Conservation (phyloP, 2,888 invertebrate genomes). For the Phalera bucephala region DNA sequence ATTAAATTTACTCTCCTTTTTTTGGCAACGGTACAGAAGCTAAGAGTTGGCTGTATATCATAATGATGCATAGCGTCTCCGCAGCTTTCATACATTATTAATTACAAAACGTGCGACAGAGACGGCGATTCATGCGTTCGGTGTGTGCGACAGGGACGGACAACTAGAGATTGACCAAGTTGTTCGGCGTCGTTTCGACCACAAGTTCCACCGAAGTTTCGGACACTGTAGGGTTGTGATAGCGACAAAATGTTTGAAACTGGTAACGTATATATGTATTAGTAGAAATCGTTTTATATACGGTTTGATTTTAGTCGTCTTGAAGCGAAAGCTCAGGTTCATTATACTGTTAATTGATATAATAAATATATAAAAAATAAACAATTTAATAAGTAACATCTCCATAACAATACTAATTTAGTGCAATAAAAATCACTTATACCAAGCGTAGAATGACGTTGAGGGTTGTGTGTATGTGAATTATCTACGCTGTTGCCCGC, state of each 20-base stretch:
- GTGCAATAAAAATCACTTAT: too few species aligned
- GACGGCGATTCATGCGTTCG: constrained; percentile 26
- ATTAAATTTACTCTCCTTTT: constrained; percentile 40
- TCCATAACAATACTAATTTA: too few species aligned
- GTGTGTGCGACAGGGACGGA: constrained; percentile 28
- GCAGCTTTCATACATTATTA: constrained; percentile 73
- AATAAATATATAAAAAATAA: too few species aligned
- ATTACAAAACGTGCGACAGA: constrained; percentile 55
- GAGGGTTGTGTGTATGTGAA: too few species aligned
- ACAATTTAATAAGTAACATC: too few species aligned
- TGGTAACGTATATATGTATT: constrained; percentile 19
- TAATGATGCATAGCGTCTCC: constrained; percentile 65
- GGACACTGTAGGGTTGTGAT: constrained; percentile 38
- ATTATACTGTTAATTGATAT: too few species aligned
- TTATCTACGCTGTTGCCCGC: too few species aligned
- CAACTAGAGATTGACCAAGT: constrained; percentile 42
- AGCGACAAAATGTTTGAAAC: constrained; percentile 35
- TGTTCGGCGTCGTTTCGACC: constrained; percentile 29
- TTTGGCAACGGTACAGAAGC: constrained; percentile 56
- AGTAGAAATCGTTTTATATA: too few species aligned
- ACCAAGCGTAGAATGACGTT: too few species aligned
- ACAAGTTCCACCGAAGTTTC: constrained; percentile 34
- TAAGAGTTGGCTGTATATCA: constrained; percentile 52
- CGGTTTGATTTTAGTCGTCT: too few species aligned
- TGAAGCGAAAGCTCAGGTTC: too few species aligned